phyloP scores from a whole-genome alignment of 2,888 invertebrate genomes.

The Allolobophora icterica region DNA sequence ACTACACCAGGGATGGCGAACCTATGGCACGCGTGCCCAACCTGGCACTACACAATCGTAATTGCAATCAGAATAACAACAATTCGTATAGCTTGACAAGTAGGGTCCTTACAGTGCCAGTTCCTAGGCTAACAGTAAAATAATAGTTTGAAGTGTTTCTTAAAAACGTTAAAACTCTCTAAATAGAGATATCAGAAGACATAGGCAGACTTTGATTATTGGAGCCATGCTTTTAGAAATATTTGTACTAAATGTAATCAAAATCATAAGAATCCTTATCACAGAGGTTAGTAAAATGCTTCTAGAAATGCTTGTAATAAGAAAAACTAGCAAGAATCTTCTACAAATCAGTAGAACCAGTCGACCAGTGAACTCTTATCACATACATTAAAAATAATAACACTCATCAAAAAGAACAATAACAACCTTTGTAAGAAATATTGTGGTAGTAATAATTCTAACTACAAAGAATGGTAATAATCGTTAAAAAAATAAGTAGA shows the following conservation, averaged over 20 bases:
- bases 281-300: background rate
- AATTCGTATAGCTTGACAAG: background rate
- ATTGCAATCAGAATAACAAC: background rate
- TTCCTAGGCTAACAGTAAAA: too few species aligned
- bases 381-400: background rate
- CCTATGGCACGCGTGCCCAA: too few species aligned
- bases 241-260: background rate
- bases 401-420: background rate
- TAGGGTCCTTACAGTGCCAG: background rate
- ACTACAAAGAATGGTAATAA: background rate
- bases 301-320: background rate
- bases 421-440: background rate
- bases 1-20: too few species aligned
- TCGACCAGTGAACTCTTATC: background rate
- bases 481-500: background rate
- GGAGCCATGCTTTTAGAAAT: background rate
- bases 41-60: too few species aligned
- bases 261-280: background rate
- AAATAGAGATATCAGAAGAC: too few species aligned
- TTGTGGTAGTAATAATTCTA: background rate
- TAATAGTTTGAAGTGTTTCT: too few species aligned
- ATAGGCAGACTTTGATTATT: too few species aligned
- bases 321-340: background rate
- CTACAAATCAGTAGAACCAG: too few species aligned
- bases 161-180: too few species aligned